Percentiles rank a stretch among this genome's conserved stretches.
Evolutionary conservation across 2,888 invertebrate species (phyloP).

Genomic region (Apamea sordens): DNA sequence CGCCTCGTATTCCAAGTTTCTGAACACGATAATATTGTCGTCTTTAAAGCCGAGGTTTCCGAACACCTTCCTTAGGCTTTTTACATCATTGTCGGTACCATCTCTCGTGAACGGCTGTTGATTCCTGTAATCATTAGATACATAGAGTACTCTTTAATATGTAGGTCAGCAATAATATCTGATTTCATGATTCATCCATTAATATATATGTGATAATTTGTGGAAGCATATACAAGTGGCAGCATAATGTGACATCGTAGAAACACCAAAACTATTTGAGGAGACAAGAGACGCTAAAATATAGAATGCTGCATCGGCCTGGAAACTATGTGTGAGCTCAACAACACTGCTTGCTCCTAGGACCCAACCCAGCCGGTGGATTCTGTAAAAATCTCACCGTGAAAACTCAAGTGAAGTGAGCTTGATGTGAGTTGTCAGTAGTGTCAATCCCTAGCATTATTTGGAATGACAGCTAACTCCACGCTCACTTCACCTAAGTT

Average conservation of each 20-base stretch:
- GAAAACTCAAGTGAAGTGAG: too few species aligned
- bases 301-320: too few species aligned
- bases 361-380: background rate
- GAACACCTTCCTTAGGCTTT: conserved; percentile 71
- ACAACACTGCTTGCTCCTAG: background rate
- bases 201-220: too few species aligned
- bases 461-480: too few species aligned
- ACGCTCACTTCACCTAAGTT: too few species aligned
- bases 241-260: background rate
- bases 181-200: too few species aligned
- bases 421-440: too few species aligned
- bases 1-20: conserved; percentile 70
- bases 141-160: background rate
- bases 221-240: too few species aligned
- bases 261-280: background rate
- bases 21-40: conserved; percentile 61
- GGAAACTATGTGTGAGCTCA: background rate
- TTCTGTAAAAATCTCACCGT: too few species aligned
- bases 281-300: background rate
- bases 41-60: conserved; percentile 72
- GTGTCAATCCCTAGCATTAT: too few species aligned
- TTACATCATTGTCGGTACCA: conserved; percentile 77
- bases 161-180: too few species aligned
- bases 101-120: conserved; percentile 67
- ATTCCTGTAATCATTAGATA: conserved; percentile 60